phyloP scores from a whole-genome alignment of 2,113 vertebrate genomes.

The Paramisgurnus dabryanus region DNA sequence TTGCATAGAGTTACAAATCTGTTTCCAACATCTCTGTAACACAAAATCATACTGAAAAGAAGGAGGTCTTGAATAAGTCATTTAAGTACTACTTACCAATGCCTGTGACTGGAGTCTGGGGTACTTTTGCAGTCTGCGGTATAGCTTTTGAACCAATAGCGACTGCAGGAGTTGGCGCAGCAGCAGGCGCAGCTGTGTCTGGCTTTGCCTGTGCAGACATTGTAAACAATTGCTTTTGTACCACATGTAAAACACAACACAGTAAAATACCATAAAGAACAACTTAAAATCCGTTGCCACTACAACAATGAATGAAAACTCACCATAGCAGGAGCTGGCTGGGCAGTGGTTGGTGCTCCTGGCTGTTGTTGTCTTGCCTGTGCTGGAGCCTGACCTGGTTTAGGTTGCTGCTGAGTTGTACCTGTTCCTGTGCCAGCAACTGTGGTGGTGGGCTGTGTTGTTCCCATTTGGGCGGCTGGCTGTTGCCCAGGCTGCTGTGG shows the following conservation, averaged over 20 bases:
- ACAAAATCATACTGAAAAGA: neutral
- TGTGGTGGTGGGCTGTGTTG: constrained; percentile 58
- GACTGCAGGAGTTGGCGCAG: constrained; percentile 67
- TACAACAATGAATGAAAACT: constrained; percentile 57
- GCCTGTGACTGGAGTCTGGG: constrained; percentile 78
- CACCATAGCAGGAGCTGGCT: constrained; percentile 73
- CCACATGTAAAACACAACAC: neutral
- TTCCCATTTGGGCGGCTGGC: constrained; percentile 57
- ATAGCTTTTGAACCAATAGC: constrained; percentile 75
- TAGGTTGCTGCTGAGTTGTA: constrained; percentile 44
- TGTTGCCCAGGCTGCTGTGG: constrained; percentile 52
- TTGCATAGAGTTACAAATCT: neutral
- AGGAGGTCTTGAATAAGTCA: neutral
- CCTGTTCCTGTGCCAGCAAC: constrained; percentile 37
- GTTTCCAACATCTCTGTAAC: neutral
- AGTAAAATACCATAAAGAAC: neutral
- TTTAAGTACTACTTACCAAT: constrained; percentile 77
- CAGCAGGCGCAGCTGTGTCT: constrained; percentile 69
- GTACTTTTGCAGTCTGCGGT: constrained; percentile 79
- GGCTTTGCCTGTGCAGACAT: constrained; percentile 74
- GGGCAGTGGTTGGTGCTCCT: constrained; percentile 55
- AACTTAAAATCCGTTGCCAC: neutral
- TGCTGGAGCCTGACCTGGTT: constrained; percentile 39
- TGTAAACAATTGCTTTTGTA: neutral
- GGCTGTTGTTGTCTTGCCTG: constrained; percentile 52